Evolutionary conservation across 2,797 vertebrate genomes (phyloP).

Genomic region (Micrastur ruficollis): DNA sequence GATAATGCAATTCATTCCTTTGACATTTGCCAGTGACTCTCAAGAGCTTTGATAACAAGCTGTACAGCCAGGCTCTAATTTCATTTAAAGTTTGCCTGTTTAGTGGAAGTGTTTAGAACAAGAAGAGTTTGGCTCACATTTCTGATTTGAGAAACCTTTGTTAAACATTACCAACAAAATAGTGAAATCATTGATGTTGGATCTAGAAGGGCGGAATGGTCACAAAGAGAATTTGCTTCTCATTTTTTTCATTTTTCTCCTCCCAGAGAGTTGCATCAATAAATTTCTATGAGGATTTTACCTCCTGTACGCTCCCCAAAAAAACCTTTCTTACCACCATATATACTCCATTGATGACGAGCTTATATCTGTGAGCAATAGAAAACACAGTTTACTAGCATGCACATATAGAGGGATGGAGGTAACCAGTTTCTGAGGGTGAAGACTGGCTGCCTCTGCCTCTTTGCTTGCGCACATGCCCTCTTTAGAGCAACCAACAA

Average conservation of each 20-base stretch:
- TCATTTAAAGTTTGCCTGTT: neutral
- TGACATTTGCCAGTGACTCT: neutral
- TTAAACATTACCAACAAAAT: neutral
- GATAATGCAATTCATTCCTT: neutral
- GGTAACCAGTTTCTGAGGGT: neutral
- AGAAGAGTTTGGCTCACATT: neutral
- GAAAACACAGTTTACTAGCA: neutral
- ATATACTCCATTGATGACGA: neutral
- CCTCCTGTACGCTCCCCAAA: fast-evolving
- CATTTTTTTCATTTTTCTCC: neutral
- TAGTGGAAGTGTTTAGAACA: neutral
- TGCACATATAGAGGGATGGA: neutral
- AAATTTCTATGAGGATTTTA: neutral
- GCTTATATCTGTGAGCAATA: neutral
- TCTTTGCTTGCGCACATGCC: neutral
- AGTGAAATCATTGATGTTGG: neutral
- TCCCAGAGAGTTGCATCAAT: neutral
- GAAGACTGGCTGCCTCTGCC: neutral
- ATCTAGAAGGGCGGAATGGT: neutral
- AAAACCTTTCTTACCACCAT: neutral
- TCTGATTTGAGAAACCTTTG: neutral
- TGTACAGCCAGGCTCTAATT: neutral
- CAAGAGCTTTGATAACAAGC: neutral
- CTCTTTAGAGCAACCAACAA: neutral
- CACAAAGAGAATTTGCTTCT: neutral